Base-by-base conservation (phyloP, 1,140 invertebrate species). In the Leptopilina clavipes region DNA sequence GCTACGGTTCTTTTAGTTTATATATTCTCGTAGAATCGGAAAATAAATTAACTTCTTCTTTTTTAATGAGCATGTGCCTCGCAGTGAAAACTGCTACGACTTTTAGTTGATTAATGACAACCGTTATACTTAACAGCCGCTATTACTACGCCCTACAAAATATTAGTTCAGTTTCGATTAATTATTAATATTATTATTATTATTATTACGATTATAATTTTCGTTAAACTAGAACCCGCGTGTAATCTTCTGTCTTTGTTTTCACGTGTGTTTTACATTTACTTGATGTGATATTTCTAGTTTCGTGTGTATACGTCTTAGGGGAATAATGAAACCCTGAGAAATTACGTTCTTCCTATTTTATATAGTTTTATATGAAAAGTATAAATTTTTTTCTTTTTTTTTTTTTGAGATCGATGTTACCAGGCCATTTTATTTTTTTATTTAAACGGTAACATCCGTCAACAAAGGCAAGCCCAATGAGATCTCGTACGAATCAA, bases 1-100 rank as follows among this genome's bases (percentile, higher is more conserved):
- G 89, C 84, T 89, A 88, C 89, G 88, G 88, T 89, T 89, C 84
- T 88, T 40, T 89, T 89, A 89, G 89, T 90, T 90, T 8, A 52
- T 89, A 88, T 90, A 90, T 88, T 87, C 81, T 84, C 78, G 78
- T 88, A 88, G 83, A 82, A 17, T 65, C 25, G 14, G 25, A 22
- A 59, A 59, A 22, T 59, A 3, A 59, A 59, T 8, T 56, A 11
- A 11, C 2, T 56, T 56, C 22, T 56, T 59, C 25, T 59, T 59
- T 45, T 52, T 52, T 52, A 52, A 52, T 8, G 48, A 52, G 48
- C 48, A 17, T 52, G 48, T 52, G 48, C 48, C 48, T 52, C n/a
- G 48, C n/a, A 52, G 48, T n/a, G 48, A 52, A 52, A 37, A 14
- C 22, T 65, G 59, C 59, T n/a, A 65, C 22, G 59, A 65, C 59